These are phyloP conservation scores for Poecilia picta DNA, from an alignment of 2,797 vertebrate genomes.

Conservation along the genomic window DNA sequence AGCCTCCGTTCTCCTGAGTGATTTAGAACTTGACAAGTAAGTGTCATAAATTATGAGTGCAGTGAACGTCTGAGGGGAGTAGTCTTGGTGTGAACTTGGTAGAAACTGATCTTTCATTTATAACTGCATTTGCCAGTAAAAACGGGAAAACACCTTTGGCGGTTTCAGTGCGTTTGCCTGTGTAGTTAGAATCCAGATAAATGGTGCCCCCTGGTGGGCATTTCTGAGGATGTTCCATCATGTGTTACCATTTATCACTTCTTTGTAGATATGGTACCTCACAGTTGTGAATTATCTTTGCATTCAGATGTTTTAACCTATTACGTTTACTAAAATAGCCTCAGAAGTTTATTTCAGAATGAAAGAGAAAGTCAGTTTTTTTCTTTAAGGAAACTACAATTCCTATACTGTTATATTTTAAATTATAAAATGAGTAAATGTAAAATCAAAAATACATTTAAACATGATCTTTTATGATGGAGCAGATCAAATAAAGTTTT, in stretches of 20 bases:
- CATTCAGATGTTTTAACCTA: background rate
- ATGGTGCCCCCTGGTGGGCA: slow-evolving; percentile 18
- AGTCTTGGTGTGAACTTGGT: background rate
- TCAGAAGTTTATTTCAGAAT: background rate
- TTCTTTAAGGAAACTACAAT: background rate
- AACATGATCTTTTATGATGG: background rate
- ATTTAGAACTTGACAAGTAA: slow-evolving; percentile 91
- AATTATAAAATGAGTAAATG: background rate
- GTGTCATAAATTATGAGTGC: slow-evolving; percentile 7
- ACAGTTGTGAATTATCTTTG: background rate
- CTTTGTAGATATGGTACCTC: background rate
- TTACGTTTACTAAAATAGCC: background rate
- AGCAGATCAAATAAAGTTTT: background rate
- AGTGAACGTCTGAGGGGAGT: background rate
- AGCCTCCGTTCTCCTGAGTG: slow-evolving; percentile 78
- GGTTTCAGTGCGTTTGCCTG: background rate
- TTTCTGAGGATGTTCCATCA: background rate
- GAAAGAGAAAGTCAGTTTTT: background rate
- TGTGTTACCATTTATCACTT: background rate
- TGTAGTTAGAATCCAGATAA: background rate
- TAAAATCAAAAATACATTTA: background rate
- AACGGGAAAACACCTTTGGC: background rate
- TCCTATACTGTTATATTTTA: background rate
- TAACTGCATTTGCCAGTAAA: background rate
- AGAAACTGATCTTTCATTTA: background rate